These are phyloP conservation scores for Desmodus rotundus DNA, from an alignment of 2,113 vertebrate genomes.

Conservation along the genomic window DNA sequence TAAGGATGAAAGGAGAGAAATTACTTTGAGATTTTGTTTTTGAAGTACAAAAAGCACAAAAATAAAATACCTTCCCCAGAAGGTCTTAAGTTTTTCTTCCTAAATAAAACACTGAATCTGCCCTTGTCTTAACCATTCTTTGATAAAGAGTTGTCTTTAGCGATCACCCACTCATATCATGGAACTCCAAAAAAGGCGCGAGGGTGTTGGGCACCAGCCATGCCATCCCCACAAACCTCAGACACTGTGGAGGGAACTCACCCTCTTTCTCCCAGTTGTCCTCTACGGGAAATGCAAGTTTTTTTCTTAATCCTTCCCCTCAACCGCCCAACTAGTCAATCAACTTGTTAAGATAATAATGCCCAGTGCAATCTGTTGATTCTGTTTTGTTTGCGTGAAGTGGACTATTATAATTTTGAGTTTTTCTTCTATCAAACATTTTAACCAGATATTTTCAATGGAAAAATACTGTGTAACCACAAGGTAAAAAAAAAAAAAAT, in stretches of 20 bases:
- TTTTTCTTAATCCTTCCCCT: neutral
- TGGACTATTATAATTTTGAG: neutral
- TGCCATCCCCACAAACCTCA: neutral
- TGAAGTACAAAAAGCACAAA: neutral
- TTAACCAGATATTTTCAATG: conserved; percentile 13
- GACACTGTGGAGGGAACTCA: neutral
- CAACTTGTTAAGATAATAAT: neutral
- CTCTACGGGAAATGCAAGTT: neutral
- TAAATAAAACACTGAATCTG: neutral
- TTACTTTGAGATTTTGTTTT: neutral
- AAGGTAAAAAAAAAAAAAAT: conserved; percentile 1
- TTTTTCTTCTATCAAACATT: neutral
- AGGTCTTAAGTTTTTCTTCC: neutral
- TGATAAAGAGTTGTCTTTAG: no score
- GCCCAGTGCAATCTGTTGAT: neutral
- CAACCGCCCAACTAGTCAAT: neutral
- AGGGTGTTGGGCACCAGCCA: fast-evolving
- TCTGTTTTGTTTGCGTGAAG: neutral
- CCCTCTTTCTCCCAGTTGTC: neutral
- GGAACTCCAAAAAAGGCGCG: neutral
- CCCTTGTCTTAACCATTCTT: neutral
- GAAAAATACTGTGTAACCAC: conserved; percentile 36
- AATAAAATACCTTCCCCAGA: neutral
- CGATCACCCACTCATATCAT: neutral
- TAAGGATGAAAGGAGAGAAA: neutral